Percentiles rank a stretch among this genome's conserved stretches.
These are phyloP conservation scores for Dorcus hopei DNA, from an alignment of 2,888 invertebrate species.

Conservation along the genomic window DNA sequence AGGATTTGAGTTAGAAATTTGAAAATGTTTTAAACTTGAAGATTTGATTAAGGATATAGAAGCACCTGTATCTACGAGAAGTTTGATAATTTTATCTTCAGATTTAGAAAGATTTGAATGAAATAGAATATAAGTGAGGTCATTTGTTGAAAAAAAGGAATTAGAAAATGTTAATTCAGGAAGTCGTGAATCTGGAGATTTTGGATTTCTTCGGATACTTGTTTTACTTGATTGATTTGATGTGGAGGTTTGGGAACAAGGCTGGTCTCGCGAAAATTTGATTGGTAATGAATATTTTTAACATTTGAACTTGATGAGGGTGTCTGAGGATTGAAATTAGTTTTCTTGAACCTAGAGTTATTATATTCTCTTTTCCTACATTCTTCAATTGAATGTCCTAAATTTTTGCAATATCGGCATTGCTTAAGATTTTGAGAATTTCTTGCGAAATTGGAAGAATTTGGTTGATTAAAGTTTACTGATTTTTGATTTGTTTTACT, in stretches of 20 bases:
- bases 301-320: no score
- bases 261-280: no score
- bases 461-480: no score
- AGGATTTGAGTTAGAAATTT: not conserved
- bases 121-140: not conserved
- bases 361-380: slow-evolving; percentile 18
- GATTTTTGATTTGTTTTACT: no score
- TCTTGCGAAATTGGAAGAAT: no score
- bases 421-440: slow-evolving; percentile 8
- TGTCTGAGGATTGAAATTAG: not conserved
- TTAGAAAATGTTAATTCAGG: no score
- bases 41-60: slow-evolving; percentile 22
- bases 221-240: not conserved
- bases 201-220: not conserved
- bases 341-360: not conserved
- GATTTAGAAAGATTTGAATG: no score
- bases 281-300: no score
- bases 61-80: slow-evolving; percentile 29
- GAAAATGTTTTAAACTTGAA: not conserved
- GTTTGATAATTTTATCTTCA: slow-evolving; percentile 10
- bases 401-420: slow-evolving; percentile 19
- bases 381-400: slow-evolving; percentile 16
- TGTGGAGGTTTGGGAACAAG: not conserved
- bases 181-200: not conserved
- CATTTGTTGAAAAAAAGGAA: not conserved